Percentiles rank a stretch among this genome's conserved stretches.
phyloP scores from a whole-genome alignment of 2,797 vertebrate genomes.

The Xiphorhynchus erythropygius region DNA sequence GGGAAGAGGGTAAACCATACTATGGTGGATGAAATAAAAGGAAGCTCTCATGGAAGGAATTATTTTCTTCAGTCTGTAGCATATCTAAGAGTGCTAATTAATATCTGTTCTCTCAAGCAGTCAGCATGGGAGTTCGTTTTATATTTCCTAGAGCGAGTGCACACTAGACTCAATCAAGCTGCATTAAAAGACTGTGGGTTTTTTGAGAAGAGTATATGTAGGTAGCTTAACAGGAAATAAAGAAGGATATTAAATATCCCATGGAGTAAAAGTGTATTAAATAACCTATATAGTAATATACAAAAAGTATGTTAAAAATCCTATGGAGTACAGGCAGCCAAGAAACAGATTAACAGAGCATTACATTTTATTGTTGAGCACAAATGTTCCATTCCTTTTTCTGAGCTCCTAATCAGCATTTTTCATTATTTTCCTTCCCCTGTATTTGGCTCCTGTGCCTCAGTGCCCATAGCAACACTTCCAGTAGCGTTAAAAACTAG shows the following conservation, averaged over 20 bases:
- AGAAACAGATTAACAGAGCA: constrained; percentile 75
- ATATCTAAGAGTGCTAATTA: neutral
- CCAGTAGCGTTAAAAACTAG: constrained; percentile 46
- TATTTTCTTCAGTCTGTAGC: neutral
- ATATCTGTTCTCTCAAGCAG: neutral
- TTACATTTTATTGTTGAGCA: constrained; percentile 74
- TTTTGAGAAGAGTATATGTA: neutral
- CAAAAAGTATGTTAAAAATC: constrained; percentile 71
- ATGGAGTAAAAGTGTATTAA: constrained; percentile 37
- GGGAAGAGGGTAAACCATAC: neutral
- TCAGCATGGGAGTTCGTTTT: neutral
- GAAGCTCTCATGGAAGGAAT: neutral
- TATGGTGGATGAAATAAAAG: neutral
- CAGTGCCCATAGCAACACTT: constrained; percentile 68
- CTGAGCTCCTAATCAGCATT: constrained; percentile 74
- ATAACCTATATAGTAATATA: constrained; percentile 38
- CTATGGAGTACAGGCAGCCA: constrained; percentile 60
- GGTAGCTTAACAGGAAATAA: neutral
- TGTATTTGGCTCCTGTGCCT: constrained; percentile 66
- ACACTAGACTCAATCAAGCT: neutral
- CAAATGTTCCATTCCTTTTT: constrained; percentile 75
- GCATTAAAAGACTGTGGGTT: neutral
- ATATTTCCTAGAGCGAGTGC: neutral
- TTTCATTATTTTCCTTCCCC: constrained; percentile 74
- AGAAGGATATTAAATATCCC: constrained; percentile 33